These are phyloP conservation scores for Brachyalestes nurse DNA, from an alignment of 2,797 vertebrate genomes.

Conservation along the genomic window DNA sequence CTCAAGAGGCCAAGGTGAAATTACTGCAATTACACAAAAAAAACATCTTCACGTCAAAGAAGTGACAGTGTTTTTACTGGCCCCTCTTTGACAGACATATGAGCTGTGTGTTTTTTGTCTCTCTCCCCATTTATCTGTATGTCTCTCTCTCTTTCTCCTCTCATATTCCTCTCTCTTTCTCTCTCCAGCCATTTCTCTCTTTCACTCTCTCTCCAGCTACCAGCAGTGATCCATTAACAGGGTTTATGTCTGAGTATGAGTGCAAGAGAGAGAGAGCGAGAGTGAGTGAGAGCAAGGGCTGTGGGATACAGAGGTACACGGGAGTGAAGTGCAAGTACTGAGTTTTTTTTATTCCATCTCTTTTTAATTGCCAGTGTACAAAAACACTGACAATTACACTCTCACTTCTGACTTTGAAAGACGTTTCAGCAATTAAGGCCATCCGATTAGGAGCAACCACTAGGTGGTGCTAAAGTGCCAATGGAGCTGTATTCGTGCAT, in stretches of 20 bases:
- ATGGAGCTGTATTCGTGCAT: not conserved
- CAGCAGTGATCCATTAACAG: too few species aligned
- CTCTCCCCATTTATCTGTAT: not conserved
- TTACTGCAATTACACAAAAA: conserved; percentile 44
- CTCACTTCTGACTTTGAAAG: not conserved
- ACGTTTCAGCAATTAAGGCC: not conserved
- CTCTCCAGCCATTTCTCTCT: not conserved
- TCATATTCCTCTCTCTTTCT: not conserved
- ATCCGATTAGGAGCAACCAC: conserved; percentile 39
- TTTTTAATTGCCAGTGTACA: too few species aligned
- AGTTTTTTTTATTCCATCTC: not conserved
- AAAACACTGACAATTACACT: not conserved
- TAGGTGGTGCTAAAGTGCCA: conserved; percentile 47
- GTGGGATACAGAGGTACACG: too few species aligned
- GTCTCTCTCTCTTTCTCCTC: not conserved
- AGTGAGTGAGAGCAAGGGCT: too few species aligned
- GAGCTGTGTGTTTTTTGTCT: not conserved
- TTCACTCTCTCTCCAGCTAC: too few species aligned
- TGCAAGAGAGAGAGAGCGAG: too few species aligned
- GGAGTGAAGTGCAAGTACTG: too few species aligned
- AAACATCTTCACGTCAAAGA: conserved; percentile 15
- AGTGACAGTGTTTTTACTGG: conserved; percentile 22
- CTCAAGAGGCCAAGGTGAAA: conserved; percentile 38
- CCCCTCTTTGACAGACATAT: not conserved
- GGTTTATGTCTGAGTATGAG: too few species aligned